A percentile compares a stretch with the other conserved stretches of the same genome.
Evolutionary conservation across 2,113 vertebrate species (phyloP).

Genomic region (Oncorhynchus clarkii): DNA sequence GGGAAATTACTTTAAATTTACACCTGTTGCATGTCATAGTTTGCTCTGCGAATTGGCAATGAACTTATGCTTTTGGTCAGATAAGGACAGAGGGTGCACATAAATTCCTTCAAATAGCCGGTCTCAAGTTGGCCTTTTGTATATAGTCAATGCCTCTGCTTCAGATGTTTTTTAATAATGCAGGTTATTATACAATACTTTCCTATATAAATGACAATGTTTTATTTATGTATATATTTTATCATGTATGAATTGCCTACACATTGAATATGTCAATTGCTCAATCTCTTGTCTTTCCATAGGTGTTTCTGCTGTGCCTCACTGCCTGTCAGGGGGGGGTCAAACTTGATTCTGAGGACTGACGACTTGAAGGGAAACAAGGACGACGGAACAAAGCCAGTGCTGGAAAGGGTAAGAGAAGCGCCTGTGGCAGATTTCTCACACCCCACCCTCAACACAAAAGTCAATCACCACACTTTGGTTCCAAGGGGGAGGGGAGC

Average conservation of each 20-base stretch:
- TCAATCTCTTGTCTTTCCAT: constrained; percentile 11
- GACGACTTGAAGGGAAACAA: constrained; percentile 52
- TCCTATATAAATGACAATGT: neutral
- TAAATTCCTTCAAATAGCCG: neutral
- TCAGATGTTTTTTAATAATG: neutral
- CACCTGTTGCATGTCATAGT: constrained; percentile 56
- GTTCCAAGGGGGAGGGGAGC: constrained; percentile 67
- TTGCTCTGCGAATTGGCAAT: neutral
- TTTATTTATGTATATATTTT: neutral
- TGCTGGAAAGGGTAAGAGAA: constrained; percentile 64
- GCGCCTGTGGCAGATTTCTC: constrained; percentile 63
- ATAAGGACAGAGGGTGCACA: neutral
- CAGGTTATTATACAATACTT: neutral
- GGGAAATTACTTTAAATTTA: neutral
- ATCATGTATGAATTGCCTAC: neutral
- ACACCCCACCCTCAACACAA: constrained; percentile 64
- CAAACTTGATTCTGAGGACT: constrained; percentile 38
- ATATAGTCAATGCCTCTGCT: neutral
- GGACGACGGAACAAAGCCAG: constrained; percentile 57
- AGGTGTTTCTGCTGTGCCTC: constrained; percentile 36
- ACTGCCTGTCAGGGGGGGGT: constrained; percentile 35
- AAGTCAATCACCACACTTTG: constrained; percentile 68
- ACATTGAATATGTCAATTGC: constrained; percentile 4
- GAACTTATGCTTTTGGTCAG: neutral
- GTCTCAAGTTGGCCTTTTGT: neutral